Evolutionary conservation across 1,140 invertebrate genomes (phyloP), one percentile per base, ranked within the genome.

Genomic region (Orius insidiosus): DNA sequence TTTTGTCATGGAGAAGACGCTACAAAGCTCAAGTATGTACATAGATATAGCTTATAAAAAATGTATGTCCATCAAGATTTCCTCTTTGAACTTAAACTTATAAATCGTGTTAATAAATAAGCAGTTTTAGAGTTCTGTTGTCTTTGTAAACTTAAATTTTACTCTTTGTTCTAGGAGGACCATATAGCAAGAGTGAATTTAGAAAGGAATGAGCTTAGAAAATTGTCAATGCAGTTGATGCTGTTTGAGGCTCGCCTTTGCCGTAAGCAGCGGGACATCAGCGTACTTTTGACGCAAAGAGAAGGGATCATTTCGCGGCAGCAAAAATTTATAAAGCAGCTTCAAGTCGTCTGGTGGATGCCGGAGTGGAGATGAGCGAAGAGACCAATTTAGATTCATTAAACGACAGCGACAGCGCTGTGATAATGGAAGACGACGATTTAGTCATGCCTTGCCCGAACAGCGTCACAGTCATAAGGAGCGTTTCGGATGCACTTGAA

Each of bases 381-480:
- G 52, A 53, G 33, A 55, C 67, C 13, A 75, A 79, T 53, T 65
- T 78, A 48, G 75, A 83, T 56, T 79, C 75, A 5, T 61, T 82
- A 3, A 85, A 85, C 47, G 84, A 86, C 59, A 84, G 80, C 47
- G 84, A 88, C 58, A 85, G 81, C 45, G 83, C 83, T 16, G 82
- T 86, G 15, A 81, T 86, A 9, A 74, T 86, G 64, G 84, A 88
- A 59, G 70, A 71, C 42, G 59, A 63, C 10, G 57, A 59, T 32
- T 47, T 45, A 30, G 11, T 38, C 8, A 13, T 49, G 2, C 49
- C 42, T 9, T 19, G 9, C 37, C 43, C 16, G 55, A 55, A 18
- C 30, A 65, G 62, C 47, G 73, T 84, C 19, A 83, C 80, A 36
- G 74, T 85, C 48, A 77, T 80, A 42, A 67, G 80, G 46, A 82